Conservation (phyloP, 2,797 vertebrate species). For the Myotis planiceps region DNA sequence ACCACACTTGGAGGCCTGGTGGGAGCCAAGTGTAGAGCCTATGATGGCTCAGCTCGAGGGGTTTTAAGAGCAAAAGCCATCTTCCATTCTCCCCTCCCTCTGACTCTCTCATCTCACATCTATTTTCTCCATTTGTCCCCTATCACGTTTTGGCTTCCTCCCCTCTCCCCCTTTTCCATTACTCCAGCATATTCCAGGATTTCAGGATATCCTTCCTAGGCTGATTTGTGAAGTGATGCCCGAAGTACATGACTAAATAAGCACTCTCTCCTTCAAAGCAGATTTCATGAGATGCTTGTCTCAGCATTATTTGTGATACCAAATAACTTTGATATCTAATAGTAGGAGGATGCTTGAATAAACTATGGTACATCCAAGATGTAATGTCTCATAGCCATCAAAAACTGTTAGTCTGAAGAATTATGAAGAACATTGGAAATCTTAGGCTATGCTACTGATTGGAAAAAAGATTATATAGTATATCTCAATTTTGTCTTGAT, state of each 20-base stretch:
- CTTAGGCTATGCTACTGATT: neutral
- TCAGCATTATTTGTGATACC: neutral
- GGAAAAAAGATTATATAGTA: neutral
- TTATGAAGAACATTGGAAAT: neutral
- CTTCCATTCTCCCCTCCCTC: neutral
- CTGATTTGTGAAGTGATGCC: neutral
- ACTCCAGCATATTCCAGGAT: too few species aligned
- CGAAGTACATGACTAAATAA: neutral
- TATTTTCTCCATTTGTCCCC: neutral
- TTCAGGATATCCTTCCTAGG: neutral
- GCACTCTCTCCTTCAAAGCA: neutral
- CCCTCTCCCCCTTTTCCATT: neutral
- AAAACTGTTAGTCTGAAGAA: neutral
- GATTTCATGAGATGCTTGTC: neutral
- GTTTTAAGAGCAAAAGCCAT: neutral
- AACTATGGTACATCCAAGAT: neutral
- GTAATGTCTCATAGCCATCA: neutral
- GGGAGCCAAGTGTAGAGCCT: neutral
- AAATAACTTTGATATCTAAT: neutral
- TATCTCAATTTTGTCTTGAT: neutral
- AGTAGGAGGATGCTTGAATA: neutral
- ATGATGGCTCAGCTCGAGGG: neutral
- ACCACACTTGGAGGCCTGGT: neutral
- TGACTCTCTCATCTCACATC: neutral
- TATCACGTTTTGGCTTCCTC: neutral